Evolutionary conservation across 2,888 invertebrate genomes (phyloP).

Genomic region (Scelioninae gen. 2): DNA sequence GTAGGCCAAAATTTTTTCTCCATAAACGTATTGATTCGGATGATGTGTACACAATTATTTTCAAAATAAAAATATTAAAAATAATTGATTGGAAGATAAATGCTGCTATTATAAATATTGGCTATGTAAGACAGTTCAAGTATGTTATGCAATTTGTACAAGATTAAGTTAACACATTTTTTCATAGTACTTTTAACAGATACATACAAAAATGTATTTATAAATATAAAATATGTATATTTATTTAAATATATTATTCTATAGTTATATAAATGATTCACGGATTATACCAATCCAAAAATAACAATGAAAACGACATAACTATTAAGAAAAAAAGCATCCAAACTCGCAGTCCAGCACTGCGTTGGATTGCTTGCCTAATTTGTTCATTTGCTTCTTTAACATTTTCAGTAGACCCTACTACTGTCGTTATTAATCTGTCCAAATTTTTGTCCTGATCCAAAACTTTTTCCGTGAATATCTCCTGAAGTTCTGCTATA

Average conservation of each 20-base stretch:
- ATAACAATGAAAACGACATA: conserved; percentile 95
- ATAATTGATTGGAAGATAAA: too few relatives aligned
- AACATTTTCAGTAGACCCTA: conserved; percentile 95
- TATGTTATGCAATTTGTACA: too few relatives aligned
- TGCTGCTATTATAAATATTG: too few relatives aligned
- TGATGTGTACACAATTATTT: too few relatives aligned
- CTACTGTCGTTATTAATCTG: conserved; percentile 89
- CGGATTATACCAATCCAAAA: conserved; percentile 99
- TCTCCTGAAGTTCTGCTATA: conserved; percentile 95
- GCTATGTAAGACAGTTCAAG: too few relatives aligned
- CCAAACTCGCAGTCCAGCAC: conserved; percentile 96
- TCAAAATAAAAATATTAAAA: too few relatives aligned
- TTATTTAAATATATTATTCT: not conserved
- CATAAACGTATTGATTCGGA: too few relatives aligned
- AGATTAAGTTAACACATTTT: too few relatives aligned
- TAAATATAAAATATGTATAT: conserved; percentile 1
- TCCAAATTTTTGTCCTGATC: conserved; percentile 97
- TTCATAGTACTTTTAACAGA: too few relatives aligned
- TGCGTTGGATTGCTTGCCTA: conserved; percentile 96
- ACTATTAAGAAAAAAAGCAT: conserved; percentile 96
- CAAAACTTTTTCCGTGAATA: conserved; percentile 96
- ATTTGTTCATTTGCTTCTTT: conserved; percentile 98
- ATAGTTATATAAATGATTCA: conserved; percentile 70
- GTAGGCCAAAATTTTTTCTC: too few relatives aligned
- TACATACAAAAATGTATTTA: too few relatives aligned